phyloP scores from a whole-genome alignment of 2,113 vertebrate species.

The Numida meleagris region DNA sequence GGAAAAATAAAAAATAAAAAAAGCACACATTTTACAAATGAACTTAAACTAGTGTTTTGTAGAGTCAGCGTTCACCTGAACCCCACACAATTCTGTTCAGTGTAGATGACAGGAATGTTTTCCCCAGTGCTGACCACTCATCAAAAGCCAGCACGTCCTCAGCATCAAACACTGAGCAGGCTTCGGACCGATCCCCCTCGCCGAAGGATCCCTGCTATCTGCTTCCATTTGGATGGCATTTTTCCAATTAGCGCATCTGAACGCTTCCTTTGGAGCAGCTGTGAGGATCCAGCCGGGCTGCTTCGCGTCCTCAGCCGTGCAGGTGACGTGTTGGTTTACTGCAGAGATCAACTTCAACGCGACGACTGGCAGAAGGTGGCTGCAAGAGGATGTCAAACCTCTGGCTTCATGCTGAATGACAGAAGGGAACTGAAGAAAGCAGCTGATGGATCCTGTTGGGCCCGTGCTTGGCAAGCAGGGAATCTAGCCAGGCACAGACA shows the following conservation, averaged over 20 bases:
- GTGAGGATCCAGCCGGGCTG: not conserved
- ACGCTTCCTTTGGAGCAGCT: not conserved
- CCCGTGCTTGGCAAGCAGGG: not conserved
- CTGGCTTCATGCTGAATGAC: not conserved
- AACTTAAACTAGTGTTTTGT: not conserved
- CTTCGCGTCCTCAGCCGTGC: not conserved
- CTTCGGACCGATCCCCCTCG: not conserved
- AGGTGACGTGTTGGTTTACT: not conserved
- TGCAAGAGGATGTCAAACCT: not conserved
- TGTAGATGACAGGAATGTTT: not conserved
- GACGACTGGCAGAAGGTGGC: not conserved
- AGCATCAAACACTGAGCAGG: not conserved
- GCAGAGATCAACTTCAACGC: not conserved
- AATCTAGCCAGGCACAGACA: not conserved
- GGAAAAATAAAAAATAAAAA: not conserved
- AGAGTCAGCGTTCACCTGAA: not conserved
- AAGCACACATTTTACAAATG: not conserved
- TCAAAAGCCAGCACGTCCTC: not conserved
- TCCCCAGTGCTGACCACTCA: not conserved
- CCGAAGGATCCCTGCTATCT: not conserved
- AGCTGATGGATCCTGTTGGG: not conserved
- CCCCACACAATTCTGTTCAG: not conserved
- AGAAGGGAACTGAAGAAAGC: not conserved
- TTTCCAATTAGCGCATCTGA: not conserved
- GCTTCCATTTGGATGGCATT: not conserved